These are phyloP conservation scores for Lepus americanus DNA, from an alignment of 2,113 vertebrate species.

Conservation along the genomic window DNA sequence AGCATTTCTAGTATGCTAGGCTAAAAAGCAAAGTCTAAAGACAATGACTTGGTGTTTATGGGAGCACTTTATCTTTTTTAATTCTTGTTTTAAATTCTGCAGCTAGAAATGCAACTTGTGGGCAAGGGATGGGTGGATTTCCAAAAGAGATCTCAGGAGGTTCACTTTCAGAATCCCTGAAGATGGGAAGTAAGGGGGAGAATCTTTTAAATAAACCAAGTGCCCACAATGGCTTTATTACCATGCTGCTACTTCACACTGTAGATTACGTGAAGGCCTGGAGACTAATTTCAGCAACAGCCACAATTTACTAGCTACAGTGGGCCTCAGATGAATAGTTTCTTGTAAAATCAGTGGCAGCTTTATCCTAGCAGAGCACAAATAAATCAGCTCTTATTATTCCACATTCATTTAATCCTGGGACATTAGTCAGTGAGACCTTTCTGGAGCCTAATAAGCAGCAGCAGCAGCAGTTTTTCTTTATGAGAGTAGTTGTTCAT, in stretches of 20 bases:
- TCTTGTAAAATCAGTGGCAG: conserved; percentile 92
- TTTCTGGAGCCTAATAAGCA: conserved; percentile 93
- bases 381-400: conserved; percentile 95
- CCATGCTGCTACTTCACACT: conserved; percentile 83
- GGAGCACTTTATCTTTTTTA: conserved; percentile 72
- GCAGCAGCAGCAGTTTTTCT: conserved; percentile 92
- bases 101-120: conserved; percentile 68
- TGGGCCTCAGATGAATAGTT: conserved; percentile 93
- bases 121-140: conserved; percentile 72
- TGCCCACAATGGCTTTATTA: conserved; percentile 89
- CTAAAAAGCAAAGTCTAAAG: conserved; percentile 39
- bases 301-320: conserved; percentile 90
- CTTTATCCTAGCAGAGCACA: conserved; percentile 90
- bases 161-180: conserved; percentile 82
- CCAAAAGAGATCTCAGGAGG: conserved; percentile 74
- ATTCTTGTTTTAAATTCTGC: conserved; percentile 71
- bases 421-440: conserved; percentile 92
- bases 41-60: conserved; percentile 54
- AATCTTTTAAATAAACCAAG: conserved; percentile 87
- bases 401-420: conserved; percentile 93
- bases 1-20: conserved; percentile 11
- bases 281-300: conserved; percentile 91
- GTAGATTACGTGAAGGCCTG: conserved; percentile 86
- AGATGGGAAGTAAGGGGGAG: conserved; percentile 80
- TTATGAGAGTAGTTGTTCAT: conserved; percentile 93